phyloP scores from a whole-genome alignment of 2,888 invertebrate species.

The Formica aserva region DNA sequence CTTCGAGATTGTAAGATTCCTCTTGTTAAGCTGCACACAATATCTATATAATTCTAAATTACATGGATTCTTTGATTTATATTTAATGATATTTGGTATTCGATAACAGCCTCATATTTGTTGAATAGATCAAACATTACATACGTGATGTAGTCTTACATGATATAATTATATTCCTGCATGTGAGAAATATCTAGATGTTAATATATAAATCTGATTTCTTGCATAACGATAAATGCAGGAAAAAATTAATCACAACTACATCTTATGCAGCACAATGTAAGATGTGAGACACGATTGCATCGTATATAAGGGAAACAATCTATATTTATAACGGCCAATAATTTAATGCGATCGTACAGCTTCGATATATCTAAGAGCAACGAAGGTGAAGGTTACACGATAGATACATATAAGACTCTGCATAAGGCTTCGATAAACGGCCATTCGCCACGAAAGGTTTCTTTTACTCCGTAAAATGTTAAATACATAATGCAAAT shows the following conservation, averaged over 20 bases:
- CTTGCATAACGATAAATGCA: background rate
- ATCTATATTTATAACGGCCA: constrained; percentile 37
- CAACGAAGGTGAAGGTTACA: constrained; percentile 74
- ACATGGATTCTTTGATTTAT: background rate
- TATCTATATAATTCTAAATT: background rate
- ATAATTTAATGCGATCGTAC: constrained; percentile 50
- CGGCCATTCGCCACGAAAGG: constrained; percentile 70
- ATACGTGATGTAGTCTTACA: background rate
- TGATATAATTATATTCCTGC: background rate
- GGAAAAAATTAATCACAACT: background rate
- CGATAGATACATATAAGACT: constrained; percentile 66
- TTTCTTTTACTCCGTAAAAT: constrained; percentile 71
- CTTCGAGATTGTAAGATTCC: background rate
- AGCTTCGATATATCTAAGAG: constrained; percentile 47
- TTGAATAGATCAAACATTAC: background rate
- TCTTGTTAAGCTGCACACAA: background rate
- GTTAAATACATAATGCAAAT: constrained; percentile 48
- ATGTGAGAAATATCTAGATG: background rate
- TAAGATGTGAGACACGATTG: constrained; percentile 14
- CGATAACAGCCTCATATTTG: background rate
- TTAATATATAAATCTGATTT: background rate
- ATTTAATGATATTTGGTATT: background rate
- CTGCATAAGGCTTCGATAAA: constrained; percentile 75
- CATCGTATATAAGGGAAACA: constrained; percentile 19
- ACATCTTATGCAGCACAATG: constrained; percentile 14